Evolutionary conservation across 2,888 invertebrate species (phyloP).

Genomic region (Cantharis nigra): DNA sequence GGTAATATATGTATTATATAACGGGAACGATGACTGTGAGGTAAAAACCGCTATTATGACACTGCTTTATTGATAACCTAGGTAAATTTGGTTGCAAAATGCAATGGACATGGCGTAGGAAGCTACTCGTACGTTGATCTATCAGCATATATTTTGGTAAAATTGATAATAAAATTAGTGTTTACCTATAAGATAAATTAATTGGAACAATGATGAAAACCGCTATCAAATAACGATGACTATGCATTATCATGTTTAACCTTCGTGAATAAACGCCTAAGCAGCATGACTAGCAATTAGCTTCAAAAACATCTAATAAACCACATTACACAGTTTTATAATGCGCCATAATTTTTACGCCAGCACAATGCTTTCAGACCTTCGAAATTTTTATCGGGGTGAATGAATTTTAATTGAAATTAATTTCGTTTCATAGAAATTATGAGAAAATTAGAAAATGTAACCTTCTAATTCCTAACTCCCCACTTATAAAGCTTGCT

Average conservation of each 20-base stretch:
- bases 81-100: background rate
- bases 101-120: background rate
- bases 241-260: constrained; percentile 27
- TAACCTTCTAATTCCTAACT: background rate
- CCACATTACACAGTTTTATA: background rate
- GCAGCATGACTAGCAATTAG: constrained; percentile 29
- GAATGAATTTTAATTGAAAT: background rate
- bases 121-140: background rate
- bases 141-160: background rate
- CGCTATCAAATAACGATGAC: constrained; percentile 25
- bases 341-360: constrained; percentile 2
- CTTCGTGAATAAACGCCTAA: constrained; percentile 28
- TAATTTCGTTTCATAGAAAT: background rate
- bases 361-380: background rate
- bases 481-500: background rate
- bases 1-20: too few species aligned
- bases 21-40: too few species aligned
- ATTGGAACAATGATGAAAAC: constrained; percentile 16
- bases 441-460: background rate
- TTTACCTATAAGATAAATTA: constrained; percentile 15
- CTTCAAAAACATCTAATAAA: constrained; percentile 16
- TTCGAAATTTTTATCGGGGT: background rate
- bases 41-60: background rate
- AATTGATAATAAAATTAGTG: background rate
- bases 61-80: background rate